Conservation (phyloP, 2,113 vertebrate species). For the Seriola rivoliana region DNA sequence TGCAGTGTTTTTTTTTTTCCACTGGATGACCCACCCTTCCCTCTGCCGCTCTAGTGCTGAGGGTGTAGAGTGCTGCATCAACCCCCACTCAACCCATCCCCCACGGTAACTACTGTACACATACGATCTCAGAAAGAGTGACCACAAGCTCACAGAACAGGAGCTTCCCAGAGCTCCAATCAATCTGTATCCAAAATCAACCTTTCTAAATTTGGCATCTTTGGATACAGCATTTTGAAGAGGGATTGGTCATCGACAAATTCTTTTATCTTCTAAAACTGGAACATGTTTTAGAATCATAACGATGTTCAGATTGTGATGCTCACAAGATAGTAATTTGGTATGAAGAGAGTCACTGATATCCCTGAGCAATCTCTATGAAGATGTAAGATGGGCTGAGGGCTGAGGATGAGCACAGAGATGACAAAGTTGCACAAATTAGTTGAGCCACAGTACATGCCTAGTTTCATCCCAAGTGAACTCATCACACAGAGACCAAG, state of each 20-base stretch:
- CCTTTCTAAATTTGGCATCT: background rate
- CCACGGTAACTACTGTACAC: constrained; percentile 69
- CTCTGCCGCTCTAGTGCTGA: constrained; percentile 49
- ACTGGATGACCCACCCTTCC: constrained; percentile 58
- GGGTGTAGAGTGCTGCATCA: constrained; percentile 64
- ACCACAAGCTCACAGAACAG: constrained; percentile 47
- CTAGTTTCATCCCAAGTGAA: constrained; percentile 31
- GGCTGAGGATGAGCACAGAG: constrained; percentile 30
- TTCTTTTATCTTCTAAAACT: background rate
- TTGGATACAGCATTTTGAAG: background rate
- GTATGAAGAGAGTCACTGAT: constrained; percentile 44
- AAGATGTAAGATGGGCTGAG: constrained; percentile 31
- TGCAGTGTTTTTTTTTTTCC: constrained; percentile 36
- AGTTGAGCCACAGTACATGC: constrained; percentile 28
- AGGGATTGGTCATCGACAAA: background rate
- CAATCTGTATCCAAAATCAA: constrained; percentile 35
- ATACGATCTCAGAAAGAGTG: constrained; percentile 50
- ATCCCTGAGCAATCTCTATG: constrained; percentile 40
- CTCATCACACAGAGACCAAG: background rate
- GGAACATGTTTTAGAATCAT: constrained; percentile 19
- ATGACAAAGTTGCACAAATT: constrained; percentile 63
- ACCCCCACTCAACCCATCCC: constrained; percentile 71
- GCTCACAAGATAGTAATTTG: constrained; percentile 20
- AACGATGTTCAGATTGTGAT: background rate
- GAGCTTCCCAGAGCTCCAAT: constrained; percentile 36